A percentile compares a stretch with the other conserved stretches of the same genome.
Conservation (phyloP, 2,888 invertebrate species). For the Myopa tessellatipennis region DNA sequence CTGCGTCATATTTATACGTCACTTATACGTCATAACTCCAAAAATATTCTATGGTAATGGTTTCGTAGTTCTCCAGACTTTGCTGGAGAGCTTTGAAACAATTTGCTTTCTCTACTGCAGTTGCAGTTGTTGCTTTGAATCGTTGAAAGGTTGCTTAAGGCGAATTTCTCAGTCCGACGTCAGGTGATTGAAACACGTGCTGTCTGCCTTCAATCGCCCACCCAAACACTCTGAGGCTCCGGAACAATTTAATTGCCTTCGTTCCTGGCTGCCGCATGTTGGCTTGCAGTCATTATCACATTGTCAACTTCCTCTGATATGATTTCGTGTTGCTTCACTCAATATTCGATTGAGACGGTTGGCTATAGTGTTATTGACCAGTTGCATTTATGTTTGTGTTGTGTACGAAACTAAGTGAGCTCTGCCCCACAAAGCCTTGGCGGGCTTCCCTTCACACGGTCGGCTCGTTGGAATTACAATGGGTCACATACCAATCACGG, state of each 20-base stretch:
- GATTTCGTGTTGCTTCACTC: background rate
- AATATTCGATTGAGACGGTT: conserved; percentile 18
- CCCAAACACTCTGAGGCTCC: background rate
- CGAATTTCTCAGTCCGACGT: background rate
- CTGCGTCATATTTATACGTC: background rate
- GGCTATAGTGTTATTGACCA: background rate
- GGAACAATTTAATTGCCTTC: background rate
- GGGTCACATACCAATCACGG: conserved; percentile 7
- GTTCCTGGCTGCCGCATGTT: background rate
- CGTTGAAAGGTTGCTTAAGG: background rate
- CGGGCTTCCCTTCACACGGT: conserved; percentile 31
- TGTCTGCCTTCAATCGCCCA: background rate
- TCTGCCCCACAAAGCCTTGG: conserved; percentile 15
- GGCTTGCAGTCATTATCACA: background rate
- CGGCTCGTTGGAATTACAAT: conserved; percentile 12
- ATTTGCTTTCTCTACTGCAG: background rate
- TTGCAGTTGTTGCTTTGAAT: background rate
- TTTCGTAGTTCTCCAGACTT: too few relatives aligned
- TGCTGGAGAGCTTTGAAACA: background rate
- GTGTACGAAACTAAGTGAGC: background rate
- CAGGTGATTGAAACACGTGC: conserved; percentile 35
- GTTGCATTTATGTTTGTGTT: conserved; percentile 11
- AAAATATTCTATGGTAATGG: background rate
- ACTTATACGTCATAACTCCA: background rate
- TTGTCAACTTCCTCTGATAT: conserved; percentile 14